Percentiles rank a stretch among this genome's conserved stretches.
phyloP scores from a whole-genome alignment of 2,797 vertebrate genomes.

The Betta splendens region DNA sequence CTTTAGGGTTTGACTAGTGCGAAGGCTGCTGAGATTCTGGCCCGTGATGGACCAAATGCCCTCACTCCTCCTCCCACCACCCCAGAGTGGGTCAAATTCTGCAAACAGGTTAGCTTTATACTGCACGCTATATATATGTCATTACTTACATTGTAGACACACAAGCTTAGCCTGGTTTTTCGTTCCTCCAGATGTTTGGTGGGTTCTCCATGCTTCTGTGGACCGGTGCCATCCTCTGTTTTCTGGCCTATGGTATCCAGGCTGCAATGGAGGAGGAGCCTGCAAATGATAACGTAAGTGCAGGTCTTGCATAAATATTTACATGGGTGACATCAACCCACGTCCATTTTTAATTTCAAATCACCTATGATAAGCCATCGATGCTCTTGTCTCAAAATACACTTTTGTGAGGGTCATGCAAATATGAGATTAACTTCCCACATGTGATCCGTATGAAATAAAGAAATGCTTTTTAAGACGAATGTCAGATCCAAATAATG shows the following conservation, averaged over 20 bases:
- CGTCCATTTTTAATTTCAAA: no score
- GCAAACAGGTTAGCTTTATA: conserved; percentile 75
- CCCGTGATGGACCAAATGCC: conserved; percentile 91
- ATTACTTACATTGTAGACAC: background rate
- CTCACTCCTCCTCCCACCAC: conserved; percentile 95
- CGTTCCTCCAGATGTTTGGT: conserved; percentile 86
- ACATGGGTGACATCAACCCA: no score
- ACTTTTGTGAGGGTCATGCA: no score
- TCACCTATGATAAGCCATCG: no score
- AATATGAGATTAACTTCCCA: no score
- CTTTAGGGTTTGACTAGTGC: conserved; percentile 85
- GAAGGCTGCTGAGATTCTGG: conserved; percentile 90
- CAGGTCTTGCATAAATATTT: background rate
- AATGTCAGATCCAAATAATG: no score
- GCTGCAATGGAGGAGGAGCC: conserved; percentile 87
- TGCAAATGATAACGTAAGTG: conserved; percentile 91
- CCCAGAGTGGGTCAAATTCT: conserved; percentile 98
- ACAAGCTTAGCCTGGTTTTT: background rate
- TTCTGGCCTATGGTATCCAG: conserved; percentile 90
- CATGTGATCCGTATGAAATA: no score
- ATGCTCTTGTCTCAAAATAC: no score
- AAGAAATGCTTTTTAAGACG: no score
- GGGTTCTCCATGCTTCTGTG: conserved; percentile 96
- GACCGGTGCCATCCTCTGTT: conserved; percentile 96
- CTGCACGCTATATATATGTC: background rate